A percentile compares a stretch with the other conserved stretches of the same genome.
These are phyloP conservation scores for Diadegma fenestrale DNA, from an alignment of 2,888 invertebrate species.

Conservation along the genomic window DNA sequence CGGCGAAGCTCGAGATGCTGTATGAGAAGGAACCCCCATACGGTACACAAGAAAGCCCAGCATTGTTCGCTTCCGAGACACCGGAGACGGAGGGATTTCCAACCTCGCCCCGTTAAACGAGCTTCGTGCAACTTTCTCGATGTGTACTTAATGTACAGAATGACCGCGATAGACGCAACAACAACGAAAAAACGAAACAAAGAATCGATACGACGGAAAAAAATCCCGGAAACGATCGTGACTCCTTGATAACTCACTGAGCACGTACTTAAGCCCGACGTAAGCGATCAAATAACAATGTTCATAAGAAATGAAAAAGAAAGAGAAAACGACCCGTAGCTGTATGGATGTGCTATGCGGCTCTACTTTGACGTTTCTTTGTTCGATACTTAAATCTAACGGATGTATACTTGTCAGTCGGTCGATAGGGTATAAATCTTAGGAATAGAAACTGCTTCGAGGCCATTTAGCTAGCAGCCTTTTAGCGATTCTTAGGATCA, in stretches of 20 bases:
- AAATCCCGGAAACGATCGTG: constrained; percentile 60
- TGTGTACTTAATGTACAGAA: constrained; percentile 58
- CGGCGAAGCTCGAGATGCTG: constrained; percentile 46
- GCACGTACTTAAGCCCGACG: constrained; percentile 37
- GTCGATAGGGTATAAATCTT: constrained; percentile 43
- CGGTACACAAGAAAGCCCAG: constrained; percentile 52
- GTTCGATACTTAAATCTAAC: constrained; percentile 50
- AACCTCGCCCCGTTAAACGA: constrained; percentile 64
- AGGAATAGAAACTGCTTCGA: constrained; percentile 54
- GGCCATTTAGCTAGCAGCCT: constrained; percentile 42
- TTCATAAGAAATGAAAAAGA: neutral
- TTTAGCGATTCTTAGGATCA: constrained; percentile 27
- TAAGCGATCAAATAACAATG: constrained; percentile 58
- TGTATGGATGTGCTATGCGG: constrained; percentile 9
- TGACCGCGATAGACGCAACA: constrained; percentile 62
- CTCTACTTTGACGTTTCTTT: constrained; percentile 46
- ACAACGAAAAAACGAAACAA: constrained; percentile 11
- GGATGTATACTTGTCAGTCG: constrained; percentile 51
- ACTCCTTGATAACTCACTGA: constrained; percentile 59
- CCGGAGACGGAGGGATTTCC: constrained; percentile 8
- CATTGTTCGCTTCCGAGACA: constrained; percentile 59
- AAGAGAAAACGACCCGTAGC: constrained; percentile 12
- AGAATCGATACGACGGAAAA: neutral
- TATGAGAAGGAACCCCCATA: constrained; percentile 9
- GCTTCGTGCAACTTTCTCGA: constrained; percentile 65